These are phyloP conservation scores for Cololabis saira DNA, from an alignment of 2,113 vertebrate species.

Conservation along the genomic window DNA sequence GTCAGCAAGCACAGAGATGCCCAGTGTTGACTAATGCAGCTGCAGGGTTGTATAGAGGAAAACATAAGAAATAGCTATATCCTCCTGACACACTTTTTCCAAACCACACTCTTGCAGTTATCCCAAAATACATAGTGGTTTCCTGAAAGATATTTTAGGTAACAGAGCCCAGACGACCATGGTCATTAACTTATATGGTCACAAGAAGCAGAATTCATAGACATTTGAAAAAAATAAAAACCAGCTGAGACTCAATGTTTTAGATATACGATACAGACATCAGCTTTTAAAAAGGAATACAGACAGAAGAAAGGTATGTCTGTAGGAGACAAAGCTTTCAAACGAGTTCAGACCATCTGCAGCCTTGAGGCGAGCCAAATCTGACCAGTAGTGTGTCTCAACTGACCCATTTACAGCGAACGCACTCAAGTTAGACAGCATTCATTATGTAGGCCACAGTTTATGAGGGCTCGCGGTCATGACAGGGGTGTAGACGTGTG, in stretches of 20 bases:
- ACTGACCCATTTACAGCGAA: constrained; percentile 53
- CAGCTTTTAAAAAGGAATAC: not conserved
- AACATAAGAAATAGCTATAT: constrained; percentile 21
- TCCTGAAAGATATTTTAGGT: constrained; percentile 37
- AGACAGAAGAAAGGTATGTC: not conserved
- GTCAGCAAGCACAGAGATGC: constrained; percentile 1
- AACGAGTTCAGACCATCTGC: not conserved
- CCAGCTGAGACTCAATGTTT: too few species aligned
- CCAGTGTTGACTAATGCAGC: constrained; percentile 19
- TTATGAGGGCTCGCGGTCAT: constrained; percentile 19
- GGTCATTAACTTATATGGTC: constrained; percentile 1
- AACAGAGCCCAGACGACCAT: constrained; percentile 22
- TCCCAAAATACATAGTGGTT: constrained; percentile 57
- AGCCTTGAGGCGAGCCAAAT: constrained; percentile 32
- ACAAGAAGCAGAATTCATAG: constrained; percentile 11
- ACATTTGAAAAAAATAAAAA: not conserved
- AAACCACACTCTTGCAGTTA: constrained; percentile 19
- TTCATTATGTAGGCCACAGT: constrained; percentile 46
- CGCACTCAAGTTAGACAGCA: constrained; percentile 25
- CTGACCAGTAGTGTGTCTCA: constrained; percentile 36
- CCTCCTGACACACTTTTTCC: constrained; percentile 21
- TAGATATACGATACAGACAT: too few species aligned
- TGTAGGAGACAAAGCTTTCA: not conserved
- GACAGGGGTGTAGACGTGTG: not conserved
- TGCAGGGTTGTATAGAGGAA: constrained; percentile 26